Base-by-base conservation (phyloP, 2,888 invertebrate genomes). In the Luffia ferchaultella region DNA sequence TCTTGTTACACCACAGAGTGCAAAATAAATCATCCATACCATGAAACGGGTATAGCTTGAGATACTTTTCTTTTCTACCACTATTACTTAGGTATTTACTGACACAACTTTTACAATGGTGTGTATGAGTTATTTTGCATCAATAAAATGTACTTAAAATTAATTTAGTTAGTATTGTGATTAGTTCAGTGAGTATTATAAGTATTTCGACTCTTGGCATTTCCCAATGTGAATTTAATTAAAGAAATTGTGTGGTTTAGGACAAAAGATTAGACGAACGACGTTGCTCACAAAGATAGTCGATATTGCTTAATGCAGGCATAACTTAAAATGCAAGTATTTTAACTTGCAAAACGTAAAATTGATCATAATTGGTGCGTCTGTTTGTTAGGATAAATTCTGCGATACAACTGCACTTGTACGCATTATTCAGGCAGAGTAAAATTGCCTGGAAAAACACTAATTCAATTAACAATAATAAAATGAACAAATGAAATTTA, bases 161-260 rank as follows among this genome's bases (percentile, higher is more conserved):
- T 30, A 7, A 30, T 30, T 49, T 18, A 43, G 43, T 44, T 20
- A 49, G 20, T 52, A 51, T 52, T 50, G 53, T 50, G 54, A 51
- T 73, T 72, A 79, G 71, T 77, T 73, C 60, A 55, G 82, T 82
- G 82, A 75, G 64, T 82, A 83, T 78, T 80, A 73, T 67, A 71
- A 69, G 68, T 73, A 30, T 30, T 74, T 73, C 65, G 67, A 68
- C 64, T 67, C 64, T 60, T 68, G 64, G 60, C 64, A 62, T 61
- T 30, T 30, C 12, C 30, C 62, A 59, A 55, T 65, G 77, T 82
- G 67, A 80, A 78, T 79, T 59, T 65, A n/a, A n/a, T 30, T 30
- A 30, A 30, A 30, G 30, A 73, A 78, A 78, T 73, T 63, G 73
- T 78, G 76, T 73, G 58, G 64, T 77, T 80, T 75, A 77, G 76